Conservation (phyloP, 2,113 vertebrate species). For the Crypturellus undulatus region DNA sequence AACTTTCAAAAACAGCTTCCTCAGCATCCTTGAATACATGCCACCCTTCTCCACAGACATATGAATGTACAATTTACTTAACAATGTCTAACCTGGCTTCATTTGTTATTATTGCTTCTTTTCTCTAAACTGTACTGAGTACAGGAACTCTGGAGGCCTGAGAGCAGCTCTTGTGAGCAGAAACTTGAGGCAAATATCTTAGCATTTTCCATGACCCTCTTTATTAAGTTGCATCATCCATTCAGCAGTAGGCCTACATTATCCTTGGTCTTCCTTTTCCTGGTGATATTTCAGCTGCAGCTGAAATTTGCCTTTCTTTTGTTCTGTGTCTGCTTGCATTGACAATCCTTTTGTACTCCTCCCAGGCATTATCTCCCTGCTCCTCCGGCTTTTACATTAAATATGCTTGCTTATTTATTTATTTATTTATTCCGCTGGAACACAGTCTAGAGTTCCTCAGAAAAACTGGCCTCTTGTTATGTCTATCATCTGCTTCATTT, state of each 20-base stretch:
- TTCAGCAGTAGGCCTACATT: neutral
- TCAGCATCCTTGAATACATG: neutral
- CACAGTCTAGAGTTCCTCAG: neutral
- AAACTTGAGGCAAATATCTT: neutral
- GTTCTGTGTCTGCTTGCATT: neutral
- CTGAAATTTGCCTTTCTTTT: neutral
- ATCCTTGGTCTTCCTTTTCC: neutral
- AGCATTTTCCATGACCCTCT: neutral
- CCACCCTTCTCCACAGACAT: no score
- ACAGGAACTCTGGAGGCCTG: neutral
- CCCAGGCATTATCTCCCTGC: neutral
- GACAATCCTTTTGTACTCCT: neutral
- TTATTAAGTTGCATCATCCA: neutral
- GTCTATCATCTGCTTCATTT: neutral
- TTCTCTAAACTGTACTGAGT: neutral
- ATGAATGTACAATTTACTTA: neutral
- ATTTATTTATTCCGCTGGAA: neutral
- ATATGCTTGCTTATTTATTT: neutral
- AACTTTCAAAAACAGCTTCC: neutral
- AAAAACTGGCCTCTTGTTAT: neutral
- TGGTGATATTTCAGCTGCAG: neutral
- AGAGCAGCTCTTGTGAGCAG: neutral
- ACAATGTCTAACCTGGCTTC: neutral
- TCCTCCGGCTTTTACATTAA: neutral
- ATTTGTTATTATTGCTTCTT: neutral